phyloP scores from a whole-genome alignment of 37 sponge, comb jelly and placozoan species.

The Eunapius fragilis region DNA sequence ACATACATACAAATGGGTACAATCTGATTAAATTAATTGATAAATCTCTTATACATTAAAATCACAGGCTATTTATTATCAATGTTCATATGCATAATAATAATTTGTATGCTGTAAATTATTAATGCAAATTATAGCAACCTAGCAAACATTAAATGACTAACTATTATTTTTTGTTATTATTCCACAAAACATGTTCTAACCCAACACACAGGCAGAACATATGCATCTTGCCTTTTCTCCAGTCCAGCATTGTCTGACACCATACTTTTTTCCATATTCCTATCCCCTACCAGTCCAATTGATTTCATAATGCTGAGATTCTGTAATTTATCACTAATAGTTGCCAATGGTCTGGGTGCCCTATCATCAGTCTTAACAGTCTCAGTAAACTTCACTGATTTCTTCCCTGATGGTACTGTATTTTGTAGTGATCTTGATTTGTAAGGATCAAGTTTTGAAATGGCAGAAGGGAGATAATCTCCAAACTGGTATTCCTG shows the following conservation, averaged over 20 bases:
- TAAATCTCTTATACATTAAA: too few species aligned
- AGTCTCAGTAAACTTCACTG: conserved; percentile 60
- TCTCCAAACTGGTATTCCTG: conserved; percentile 65
- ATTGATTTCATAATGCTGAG: neutral
- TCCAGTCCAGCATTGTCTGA: neutral
- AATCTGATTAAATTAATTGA: too few species aligned
- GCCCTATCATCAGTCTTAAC: neutral
- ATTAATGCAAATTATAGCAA: too few species aligned
- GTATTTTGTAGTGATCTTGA: neutral
- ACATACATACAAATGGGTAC: too few species aligned
- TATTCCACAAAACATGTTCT: too few species aligned
- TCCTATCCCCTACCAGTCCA: neutral
- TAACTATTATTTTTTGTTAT: too few species aligned
- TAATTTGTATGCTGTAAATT: too few species aligned
- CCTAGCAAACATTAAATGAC: too few species aligned
- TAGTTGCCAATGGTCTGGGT: conserved; percentile 11
- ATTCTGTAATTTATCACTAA: neutral
- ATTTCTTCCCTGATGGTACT: conserved; percentile 49
- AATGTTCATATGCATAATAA: too few species aligned
- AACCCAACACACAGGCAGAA: too few species aligned
- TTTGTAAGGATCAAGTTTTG: neutral
- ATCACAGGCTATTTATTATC: too few species aligned
- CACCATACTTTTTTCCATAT: neutral
- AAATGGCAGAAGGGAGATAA: conserved; percentile 47
- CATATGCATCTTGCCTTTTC: neutral